These are phyloP conservation scores for Pygoscelis antarcticus DNA, from an alignment of 2,113 vertebrate species.

Conservation along the genomic window DNA sequence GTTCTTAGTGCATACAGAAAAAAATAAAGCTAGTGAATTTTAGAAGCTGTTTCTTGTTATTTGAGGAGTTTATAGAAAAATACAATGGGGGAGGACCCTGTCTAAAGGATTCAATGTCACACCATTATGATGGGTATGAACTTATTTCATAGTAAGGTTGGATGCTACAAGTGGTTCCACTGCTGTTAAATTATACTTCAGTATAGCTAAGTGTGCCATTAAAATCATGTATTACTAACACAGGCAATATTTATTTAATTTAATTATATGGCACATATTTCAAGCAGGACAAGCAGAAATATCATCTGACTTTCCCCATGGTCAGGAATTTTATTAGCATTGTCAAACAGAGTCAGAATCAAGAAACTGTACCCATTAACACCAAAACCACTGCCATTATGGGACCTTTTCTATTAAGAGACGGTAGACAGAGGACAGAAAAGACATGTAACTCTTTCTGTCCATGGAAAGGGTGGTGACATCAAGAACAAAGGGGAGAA, in stretches of 20 bases:
- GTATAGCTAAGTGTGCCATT: conserved; percentile 47
- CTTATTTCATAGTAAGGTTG: conserved; percentile 37
- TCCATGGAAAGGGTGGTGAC: background rate
- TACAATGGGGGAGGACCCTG: background rate
- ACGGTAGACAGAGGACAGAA: background rate
- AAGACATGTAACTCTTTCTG: background rate
- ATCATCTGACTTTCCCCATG: background rate
- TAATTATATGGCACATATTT: conserved; percentile 39
- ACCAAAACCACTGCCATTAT: background rate
- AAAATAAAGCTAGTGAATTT: background rate
- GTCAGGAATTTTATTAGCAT: background rate
- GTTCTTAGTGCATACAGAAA: background rate
- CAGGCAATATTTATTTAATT: conserved; percentile 49
- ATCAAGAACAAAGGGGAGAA: background rate
- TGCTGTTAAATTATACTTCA: conserved; percentile 34
- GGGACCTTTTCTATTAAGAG: background rate
- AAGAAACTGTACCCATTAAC: background rate
- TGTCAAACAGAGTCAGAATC: background rate
- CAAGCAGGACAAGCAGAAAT: conserved; percentile 33
- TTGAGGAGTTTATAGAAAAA: background rate
- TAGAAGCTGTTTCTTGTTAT: conserved; percentile 23
- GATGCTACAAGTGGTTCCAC: background rate
- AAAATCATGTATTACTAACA: conserved; percentile 44
- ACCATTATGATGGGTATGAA: background rate
- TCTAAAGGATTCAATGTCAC: conserved; percentile 2